phyloP scores from a whole-genome alignment of 2,888 invertebrate genomes.

The Cheilosia variabilis region DNA sequence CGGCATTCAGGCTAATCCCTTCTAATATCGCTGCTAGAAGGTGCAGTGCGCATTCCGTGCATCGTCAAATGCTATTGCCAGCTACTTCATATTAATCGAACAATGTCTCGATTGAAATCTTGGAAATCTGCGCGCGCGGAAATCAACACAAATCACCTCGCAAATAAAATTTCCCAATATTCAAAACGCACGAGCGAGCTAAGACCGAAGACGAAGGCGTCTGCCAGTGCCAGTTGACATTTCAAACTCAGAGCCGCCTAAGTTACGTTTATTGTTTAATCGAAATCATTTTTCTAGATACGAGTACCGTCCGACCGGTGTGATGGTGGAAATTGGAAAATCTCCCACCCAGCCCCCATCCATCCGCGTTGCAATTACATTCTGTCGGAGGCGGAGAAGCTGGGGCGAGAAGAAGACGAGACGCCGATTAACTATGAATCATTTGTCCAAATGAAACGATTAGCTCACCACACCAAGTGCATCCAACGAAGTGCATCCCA shows the following conservation, averaged over 20 bases:
- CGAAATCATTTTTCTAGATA: conserved; percentile 54
- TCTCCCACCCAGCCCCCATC: conserved; percentile 56
- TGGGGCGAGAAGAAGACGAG: conserved; percentile 23
- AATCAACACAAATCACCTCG: conserved; percentile 41
- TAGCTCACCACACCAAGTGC: conserved; percentile 73
- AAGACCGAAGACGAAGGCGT: conserved; percentile 34
- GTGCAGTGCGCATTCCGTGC: conserved; percentile 56
- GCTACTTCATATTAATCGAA: conserved; percentile 43
- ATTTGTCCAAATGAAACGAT: conserved; percentile 75
- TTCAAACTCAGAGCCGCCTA: conserved; percentile 46
- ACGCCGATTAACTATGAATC: conserved; percentile 70
- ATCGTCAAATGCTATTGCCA: conserved; percentile 58
- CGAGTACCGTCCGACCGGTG: neutral
- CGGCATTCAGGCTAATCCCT: conserved; percentile 53
- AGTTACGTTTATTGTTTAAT: conserved; percentile 62
- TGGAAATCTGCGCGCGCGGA: conserved; percentile 22
- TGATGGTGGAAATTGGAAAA: conserved; percentile 24
- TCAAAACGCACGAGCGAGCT: conserved; percentile 35
- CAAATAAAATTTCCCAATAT: conserved; percentile 42
- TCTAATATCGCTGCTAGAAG: conserved; percentile 7
- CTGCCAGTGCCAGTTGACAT: conserved; percentile 57
- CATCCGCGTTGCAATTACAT: conserved; percentile 49
- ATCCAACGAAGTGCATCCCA: conserved; percentile 63
- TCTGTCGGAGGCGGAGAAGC: conserved; percentile 6
- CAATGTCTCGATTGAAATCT: conserved; percentile 57